These are phyloP conservation scores for Podargus strigoides DNA, from an alignment of 2,797 vertebrate species.

Conservation along the genomic window DNA sequence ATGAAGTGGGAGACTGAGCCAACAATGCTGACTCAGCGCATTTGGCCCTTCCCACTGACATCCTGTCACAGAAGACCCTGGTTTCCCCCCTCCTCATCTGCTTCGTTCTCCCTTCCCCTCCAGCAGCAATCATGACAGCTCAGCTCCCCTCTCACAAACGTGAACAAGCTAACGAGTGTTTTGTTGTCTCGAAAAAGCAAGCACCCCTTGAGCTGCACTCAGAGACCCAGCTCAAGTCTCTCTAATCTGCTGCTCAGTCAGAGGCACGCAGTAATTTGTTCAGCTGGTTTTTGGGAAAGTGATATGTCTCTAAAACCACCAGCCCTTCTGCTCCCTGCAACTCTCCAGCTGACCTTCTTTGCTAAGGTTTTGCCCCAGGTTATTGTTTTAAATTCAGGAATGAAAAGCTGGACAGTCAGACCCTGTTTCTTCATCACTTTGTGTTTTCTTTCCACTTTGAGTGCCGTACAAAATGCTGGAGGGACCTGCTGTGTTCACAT, in stretches of 20 bases:
- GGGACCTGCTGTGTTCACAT: not conserved
- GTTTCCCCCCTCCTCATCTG: accelerated
- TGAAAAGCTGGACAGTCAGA: not conserved
- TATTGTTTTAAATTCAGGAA: constrained; percentile 46
- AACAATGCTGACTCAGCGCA: not conserved
- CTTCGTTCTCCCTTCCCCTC: accelerated
- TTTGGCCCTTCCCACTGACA: accelerated
- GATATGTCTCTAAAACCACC: not conserved
- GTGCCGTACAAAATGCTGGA: not conserved
- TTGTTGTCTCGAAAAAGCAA: not conserved
- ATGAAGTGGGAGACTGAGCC: not conserved
- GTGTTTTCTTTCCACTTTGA: constrained; percentile 35
- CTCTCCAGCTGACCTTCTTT: not conserved
- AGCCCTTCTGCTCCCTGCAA: not conserved
- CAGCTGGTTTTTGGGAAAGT: not conserved
- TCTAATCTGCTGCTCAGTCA: not conserved
- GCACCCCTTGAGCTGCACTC: not conserved
- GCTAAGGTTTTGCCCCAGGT: constrained; percentile 2
- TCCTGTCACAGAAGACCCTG: accelerated
- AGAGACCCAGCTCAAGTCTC: not conserved
- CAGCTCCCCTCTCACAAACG: not conserved
- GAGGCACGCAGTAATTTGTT: not conserved
- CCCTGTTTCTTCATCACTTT: not conserved
- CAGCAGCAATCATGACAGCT: accelerated
- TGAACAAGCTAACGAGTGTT: not conserved